phyloP scores from a whole-genome alignment of 1,140 invertebrate genomes.

The Drosophila ironensis region DNA sequence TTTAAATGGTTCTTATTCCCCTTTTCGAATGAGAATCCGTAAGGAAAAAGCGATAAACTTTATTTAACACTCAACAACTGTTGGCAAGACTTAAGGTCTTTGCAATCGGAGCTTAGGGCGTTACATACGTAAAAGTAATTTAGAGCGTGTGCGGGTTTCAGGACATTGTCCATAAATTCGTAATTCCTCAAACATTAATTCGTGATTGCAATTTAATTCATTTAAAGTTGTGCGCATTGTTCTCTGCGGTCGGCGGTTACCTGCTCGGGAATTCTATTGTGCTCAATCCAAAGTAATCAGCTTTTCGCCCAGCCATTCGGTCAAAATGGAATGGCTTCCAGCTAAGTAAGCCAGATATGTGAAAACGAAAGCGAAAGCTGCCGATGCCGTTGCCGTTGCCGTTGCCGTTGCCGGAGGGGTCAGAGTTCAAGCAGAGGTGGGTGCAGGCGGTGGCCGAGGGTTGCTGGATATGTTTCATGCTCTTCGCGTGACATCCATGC shows the following conservation, averaged over 20 bases:
- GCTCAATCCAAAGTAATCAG: slow-evolving; percentile 26
- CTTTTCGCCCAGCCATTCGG: slow-evolving; percentile 12
- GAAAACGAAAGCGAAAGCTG: slow-evolving; percentile 2
- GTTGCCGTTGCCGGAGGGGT: not conserved
- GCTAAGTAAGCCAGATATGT: slow-evolving; percentile 19
- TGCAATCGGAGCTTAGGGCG: too few relatives aligned
- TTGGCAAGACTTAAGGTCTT: too few relatives aligned
- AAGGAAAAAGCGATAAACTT: too few relatives aligned
- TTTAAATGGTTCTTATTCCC: too few relatives aligned
- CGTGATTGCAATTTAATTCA: not conserved
- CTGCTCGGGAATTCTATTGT: slow-evolving; percentile 14
- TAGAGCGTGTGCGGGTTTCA: too few relatives aligned
- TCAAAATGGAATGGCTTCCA: slow-evolving; percentile 17
- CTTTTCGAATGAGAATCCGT: too few relatives aligned
- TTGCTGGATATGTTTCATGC: slow-evolving; percentile 42
- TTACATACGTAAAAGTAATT: too few relatives aligned
- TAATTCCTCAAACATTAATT: slow-evolving; percentile 4
- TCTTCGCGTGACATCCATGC: slow-evolving; percentile 40
- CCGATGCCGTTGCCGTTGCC: too few relatives aligned
- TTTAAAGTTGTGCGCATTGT: not conserved
- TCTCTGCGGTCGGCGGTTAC: not conserved
- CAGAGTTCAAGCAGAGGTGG: slow-evolving; percentile 10
- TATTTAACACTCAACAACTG: too few relatives aligned
- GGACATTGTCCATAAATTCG: not conserved
- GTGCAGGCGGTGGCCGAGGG: too few relatives aligned